These are phyloP conservation scores for Ectropis grisescens DNA, from an alignment of 1,140 invertebrate species.

Conservation along the genomic window DNA sequence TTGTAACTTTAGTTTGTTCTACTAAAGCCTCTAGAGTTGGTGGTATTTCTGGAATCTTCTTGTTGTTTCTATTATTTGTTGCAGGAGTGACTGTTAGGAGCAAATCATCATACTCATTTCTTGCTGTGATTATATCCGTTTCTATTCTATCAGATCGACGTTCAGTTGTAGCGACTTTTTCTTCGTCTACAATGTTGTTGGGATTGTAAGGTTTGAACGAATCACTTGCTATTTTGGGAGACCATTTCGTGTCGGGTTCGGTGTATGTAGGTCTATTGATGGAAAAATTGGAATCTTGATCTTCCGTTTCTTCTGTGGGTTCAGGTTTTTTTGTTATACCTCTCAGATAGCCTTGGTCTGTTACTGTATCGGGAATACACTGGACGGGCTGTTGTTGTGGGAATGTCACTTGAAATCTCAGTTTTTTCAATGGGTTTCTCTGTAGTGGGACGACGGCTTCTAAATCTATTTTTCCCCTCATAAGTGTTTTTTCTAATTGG, in stretches of 20 bases:
- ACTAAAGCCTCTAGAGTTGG: constrained; percentile 56
- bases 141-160: constrained; percentile 31
- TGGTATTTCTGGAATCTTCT: constrained; percentile 56
- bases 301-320: constrained; percentile 43
- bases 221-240: constrained; percentile 70
- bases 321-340: constrained; percentile 51
- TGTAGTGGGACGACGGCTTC: constrained; percentile 49
- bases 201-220: constrained; percentile 72
- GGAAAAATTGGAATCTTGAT: constrained; percentile 62
- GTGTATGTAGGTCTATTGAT: constrained; percentile 59
- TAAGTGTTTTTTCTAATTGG: constrained; percentile 34
- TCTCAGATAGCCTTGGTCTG: constrained; percentile 46
- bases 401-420: constrained; percentile 31
- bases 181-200: constrained; percentile 59
- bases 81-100: constrained; percentile 60
- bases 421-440: constrained; percentile 55
- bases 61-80: constrained; percentile 42
- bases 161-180: constrained; percentile 32
- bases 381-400: constrained; percentile 29
- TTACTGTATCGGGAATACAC: constrained; percentile 33
- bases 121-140: constrained; percentile 61
- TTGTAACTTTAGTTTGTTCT: constrained; percentile 52
- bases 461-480: constrained; percentile 54
- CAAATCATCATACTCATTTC: constrained; percentile 60
- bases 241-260: constrained; percentile 72